Evolutionary conservation across 2,888 invertebrate genomes (phyloP).

Genomic region (Portevinia maculata): DNA sequence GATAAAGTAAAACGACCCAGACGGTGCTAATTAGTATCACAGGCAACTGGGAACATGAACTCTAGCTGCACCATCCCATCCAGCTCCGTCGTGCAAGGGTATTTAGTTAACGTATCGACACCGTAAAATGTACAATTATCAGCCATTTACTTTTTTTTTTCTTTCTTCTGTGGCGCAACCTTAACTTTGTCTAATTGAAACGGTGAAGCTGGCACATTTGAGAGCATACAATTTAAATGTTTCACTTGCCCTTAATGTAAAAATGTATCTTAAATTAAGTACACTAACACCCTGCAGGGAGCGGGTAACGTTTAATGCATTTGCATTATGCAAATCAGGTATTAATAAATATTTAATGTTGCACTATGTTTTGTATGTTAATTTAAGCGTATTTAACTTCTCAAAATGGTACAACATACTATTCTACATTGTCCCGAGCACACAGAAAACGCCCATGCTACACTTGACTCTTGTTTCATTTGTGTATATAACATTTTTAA

Average conservation of each 20-base stretch:
- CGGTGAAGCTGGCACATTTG: neutral
- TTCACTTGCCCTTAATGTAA: conserved; percentile 2
- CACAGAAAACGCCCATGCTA: neutral
- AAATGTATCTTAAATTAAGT: conserved; percentile 47
- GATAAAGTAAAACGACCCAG: conserved; percentile 53
- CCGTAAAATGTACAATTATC: conserved; percentile 27
- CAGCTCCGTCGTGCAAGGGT: neutral
- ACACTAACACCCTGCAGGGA: conserved; percentile 8
- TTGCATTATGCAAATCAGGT: conserved; percentile 52
- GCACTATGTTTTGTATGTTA: conserved; percentile 37
- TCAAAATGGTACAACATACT: neutral
- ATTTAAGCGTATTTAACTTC: conserved; percentile 31
- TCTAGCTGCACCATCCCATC: neutral
- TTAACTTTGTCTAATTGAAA: conserved; percentile 22
- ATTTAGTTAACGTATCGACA: conserved; percentile 2
- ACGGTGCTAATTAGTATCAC: conserved; percentile 60
- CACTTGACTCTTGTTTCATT: neutral
- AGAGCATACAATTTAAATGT: conserved; percentile 7
- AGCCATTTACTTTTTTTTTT: neutral
- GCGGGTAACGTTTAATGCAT: neutral
- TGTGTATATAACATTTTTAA: conserved; percentile 25
- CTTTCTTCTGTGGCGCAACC: neutral
- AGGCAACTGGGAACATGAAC: conserved; percentile 20
- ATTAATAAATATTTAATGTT: conserved; percentile 61
- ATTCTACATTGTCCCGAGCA: no score